Base-by-base conservation (phyloP, 2,797 vertebrate genomes). In the Sparus aurata region DNA sequence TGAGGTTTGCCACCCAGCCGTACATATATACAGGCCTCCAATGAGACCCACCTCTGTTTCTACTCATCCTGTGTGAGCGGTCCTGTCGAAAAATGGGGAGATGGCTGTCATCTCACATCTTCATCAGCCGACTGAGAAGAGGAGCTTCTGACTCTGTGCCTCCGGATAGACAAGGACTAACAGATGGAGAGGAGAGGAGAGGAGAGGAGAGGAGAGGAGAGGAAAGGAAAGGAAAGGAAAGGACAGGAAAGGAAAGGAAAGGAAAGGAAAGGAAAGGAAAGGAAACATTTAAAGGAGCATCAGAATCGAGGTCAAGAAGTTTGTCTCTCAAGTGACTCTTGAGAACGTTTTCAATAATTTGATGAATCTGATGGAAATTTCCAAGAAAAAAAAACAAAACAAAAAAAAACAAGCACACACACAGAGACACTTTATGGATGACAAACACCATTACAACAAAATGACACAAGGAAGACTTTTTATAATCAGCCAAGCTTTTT, bases 1-100 rank as follows among this genome's bases (percentile, higher is more conserved):
- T 91, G 92, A 91, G 91, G 88, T 92, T 93, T 93, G 87, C 91
- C 92, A 92, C 90, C 92, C 93, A 91, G 87, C 86, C 77, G 43
- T 79, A 79, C 76, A 55, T 85, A 75, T 89, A 91, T 52, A 93
- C 89, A 89, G 84, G 76, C 85, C 82, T 71, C 74, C 73, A 79
- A 72, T 30, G 49, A 87, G 83, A 83, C 53, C 83, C 61, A 30
- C 75, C 86, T 90, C 90, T 92, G 89, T 45, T 84, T 88, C 79
- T 84, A 43, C 80, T 89, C 81, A 81, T 0, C 69, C 62, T 69
- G 77, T 58, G 77, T 20, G 77, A 61, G 74, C 45, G 43, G 49
- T n/a, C 53, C 69, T 18, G 47, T 58, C 0, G 4, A 58, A 64
- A 41, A 30, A 20, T 23, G 27, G 59, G 71, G 69, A 78, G 65